Percentiles rank a stretch among this genome's conserved stretches.
Conservation (phyloP, 2,113 vertebrate species). For the Montifringilla adamsi region DNA sequence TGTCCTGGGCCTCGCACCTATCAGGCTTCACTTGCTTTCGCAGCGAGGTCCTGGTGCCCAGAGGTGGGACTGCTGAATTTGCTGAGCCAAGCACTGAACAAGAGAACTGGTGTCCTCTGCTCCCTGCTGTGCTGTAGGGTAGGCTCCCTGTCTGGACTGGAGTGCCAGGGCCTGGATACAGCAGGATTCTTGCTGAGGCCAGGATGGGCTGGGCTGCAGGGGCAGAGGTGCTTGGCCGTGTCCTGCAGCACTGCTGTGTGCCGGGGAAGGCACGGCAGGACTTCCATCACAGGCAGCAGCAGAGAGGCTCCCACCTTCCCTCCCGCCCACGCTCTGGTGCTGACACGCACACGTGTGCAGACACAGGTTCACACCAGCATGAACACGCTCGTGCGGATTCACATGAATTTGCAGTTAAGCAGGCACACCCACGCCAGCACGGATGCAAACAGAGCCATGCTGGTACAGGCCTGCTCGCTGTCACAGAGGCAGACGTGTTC, state of each 20-base stretch:
- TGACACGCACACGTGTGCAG: background rate
- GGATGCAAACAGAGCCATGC: background rate
- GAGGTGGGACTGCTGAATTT: background rate
- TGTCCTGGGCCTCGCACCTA: background rate
- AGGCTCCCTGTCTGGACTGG: background rate
- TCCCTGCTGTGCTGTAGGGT: background rate
- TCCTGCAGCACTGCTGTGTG: background rate
- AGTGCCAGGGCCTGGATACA: background rate
- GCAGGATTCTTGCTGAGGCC: accelerated
- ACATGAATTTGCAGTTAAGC: background rate
- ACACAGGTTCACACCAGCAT: background rate
- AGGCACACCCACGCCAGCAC: background rate
- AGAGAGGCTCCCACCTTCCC: background rate
- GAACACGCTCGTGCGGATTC: background rate
- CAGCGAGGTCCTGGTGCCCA: background rate
- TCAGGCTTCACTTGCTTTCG: background rate
- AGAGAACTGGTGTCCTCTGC: background rate
- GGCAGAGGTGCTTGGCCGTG: background rate
- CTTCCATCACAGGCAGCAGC: background rate
- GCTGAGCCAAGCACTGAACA: background rate
- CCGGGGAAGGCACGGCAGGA: accelerated
- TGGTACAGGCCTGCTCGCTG: background rate
- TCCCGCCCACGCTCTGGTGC: background rate
- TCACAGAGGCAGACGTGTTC: background rate
- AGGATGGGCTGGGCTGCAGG: background rate